A percentile compares a stretch with the other conserved stretches of the same genome.
Evolutionary conservation across 2,797 vertebrate genomes (phyloP).

Genomic region (Semaprochilodus insignis): DNA sequence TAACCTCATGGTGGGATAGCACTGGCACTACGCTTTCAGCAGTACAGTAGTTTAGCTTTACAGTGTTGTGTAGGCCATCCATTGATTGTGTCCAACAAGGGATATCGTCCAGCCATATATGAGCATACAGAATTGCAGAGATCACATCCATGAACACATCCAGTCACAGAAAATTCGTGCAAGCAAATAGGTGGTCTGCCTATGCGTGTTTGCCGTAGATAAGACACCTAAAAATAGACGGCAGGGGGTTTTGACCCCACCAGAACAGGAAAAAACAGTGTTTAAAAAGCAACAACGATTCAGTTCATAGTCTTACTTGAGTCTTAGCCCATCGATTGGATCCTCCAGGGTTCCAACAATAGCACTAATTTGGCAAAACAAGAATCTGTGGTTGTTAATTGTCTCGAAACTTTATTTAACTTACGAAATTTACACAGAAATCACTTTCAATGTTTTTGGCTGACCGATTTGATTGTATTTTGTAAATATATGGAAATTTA

Average conservation of each 20-base stretch:
- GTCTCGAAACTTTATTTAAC: too few species aligned
- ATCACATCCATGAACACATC: background rate
- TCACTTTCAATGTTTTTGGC: too few species aligned
- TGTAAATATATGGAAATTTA: too few species aligned
- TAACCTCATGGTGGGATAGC: conserved; percentile 47
- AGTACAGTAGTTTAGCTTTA: background rate
- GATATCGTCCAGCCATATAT: too few species aligned
- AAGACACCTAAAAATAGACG: conserved; percentile 40
- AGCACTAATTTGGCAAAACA: background rate
- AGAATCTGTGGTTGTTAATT: too few species aligned
- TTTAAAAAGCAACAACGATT: background rate
- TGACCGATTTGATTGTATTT: too few species aligned
- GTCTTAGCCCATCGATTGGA: background rate
- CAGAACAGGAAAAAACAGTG: background rate
- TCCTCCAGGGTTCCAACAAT: background rate
- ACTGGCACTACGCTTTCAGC: background rate
- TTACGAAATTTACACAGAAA: too few species aligned
- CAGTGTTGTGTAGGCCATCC: background rate
- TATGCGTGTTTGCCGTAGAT: conserved; percentile 37
- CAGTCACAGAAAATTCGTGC: background rate
- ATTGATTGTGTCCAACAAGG: too few species aligned
- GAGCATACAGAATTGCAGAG: too few species aligned
- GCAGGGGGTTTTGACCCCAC: background rate
- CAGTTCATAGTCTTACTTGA: background rate
- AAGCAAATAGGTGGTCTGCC: conserved; percentile 13